Evolutionary conservation across 2,888 invertebrate genomes (phyloP).

Genomic region (Andricus curvator): DNA sequence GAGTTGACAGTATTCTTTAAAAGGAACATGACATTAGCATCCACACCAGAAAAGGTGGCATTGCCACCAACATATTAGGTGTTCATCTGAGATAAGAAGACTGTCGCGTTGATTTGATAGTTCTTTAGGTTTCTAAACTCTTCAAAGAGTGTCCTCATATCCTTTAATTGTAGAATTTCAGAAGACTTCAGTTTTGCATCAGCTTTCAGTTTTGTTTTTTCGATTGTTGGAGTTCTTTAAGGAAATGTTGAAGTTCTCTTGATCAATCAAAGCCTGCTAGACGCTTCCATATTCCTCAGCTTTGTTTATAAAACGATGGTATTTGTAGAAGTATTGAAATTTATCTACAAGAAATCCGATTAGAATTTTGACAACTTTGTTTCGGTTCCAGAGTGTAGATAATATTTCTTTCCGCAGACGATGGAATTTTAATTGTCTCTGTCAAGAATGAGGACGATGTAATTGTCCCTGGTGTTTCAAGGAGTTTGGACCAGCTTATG

Average conservation of each 20-base stretch:
- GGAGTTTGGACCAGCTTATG: neutral
- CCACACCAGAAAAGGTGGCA: constrained; percentile 49
- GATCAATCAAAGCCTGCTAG: neutral
- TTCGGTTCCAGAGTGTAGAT: neutral
- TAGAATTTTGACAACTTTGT: neutral
- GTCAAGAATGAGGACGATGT: neutral
- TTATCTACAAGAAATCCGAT: neutral
- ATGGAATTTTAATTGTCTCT: neutral
- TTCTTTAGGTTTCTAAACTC: constrained; percentile 46
- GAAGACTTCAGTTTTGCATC: neutral
- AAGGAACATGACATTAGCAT: constrained; percentile 53
- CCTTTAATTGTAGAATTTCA: neutral
- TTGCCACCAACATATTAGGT: constrained; percentile 73
- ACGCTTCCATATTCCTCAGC: neutral
- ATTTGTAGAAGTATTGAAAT: neutral
- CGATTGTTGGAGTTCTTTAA: neutral
- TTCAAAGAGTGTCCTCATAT: constrained; percentile 10
- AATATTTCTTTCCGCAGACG: neutral
- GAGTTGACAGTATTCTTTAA: constrained; percentile 55
- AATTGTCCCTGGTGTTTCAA: neutral
- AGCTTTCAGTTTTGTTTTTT: neutral
- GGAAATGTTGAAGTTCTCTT: neutral
- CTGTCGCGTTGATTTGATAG: constrained; percentile 47
- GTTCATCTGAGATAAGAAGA: constrained; percentile 68
- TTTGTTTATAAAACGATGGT: neutral